A percentile compares a stretch with the other conserved stretches of the same genome.
Evolutionary conservation across 2,113 vertebrate genomes (phyloP).

Genomic region (Limnothrissa miodon): DNA sequence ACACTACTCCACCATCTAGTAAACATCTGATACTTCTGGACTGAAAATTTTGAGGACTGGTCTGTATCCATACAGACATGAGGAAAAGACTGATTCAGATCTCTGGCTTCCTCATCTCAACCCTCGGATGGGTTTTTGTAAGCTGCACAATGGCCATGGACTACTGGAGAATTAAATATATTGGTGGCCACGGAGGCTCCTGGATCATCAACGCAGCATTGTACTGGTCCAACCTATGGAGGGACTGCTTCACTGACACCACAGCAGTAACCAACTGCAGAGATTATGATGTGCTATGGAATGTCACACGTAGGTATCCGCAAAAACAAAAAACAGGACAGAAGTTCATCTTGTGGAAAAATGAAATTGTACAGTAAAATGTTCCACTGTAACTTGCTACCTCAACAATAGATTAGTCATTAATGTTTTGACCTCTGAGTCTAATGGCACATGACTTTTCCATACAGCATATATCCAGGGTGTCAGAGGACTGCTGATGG

Average conservation of each 20-base stretch:
- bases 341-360: neutral
- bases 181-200: constrained; percentile 82
- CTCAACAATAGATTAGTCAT: neutral
- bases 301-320: constrained; percentile 74
- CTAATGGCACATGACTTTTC: no score
- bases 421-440: no score
- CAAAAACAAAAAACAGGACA: neutral
- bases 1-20: neutral
- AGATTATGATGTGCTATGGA: constrained; percentile 86
- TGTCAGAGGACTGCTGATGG: constrained; percentile 67
- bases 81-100: constrained; percentile 72
- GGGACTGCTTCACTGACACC: constrained; percentile 87
- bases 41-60: neutral
- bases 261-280: constrained; percentile 85
- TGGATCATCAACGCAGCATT: constrained; percentile 87
- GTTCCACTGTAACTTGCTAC: neutral
- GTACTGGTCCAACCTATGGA: constrained; percentile 93
- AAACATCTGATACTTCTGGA: neutral
- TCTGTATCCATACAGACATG: constrained; percentile 46
- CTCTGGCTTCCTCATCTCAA: constrained; percentile 78
- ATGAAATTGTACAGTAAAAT: neutral
- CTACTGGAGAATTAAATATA: constrained; percentile 82
- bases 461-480: constrained; percentile 63
- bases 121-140: constrained; percentile 86
- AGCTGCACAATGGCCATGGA: constrained; percentile 88